Conservation (phyloP, 2,113 vertebrate genomes). For the Sebastes schlegelii region DNA sequence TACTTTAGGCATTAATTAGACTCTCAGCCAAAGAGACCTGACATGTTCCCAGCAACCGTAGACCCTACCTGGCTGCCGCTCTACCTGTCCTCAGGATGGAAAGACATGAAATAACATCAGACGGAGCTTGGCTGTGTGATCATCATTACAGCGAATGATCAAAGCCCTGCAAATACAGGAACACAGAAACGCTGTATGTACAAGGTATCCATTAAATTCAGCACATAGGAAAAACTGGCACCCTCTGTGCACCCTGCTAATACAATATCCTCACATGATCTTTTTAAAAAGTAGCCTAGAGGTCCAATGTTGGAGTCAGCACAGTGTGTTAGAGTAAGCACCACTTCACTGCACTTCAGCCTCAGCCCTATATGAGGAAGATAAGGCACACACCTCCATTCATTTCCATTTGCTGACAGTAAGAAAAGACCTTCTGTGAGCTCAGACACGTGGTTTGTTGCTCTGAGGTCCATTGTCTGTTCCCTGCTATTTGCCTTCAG, state of each 20-base stretch:
- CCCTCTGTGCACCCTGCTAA: constrained; percentile 1
- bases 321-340: not conserved
- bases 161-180: constrained; percentile 40
- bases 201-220: constrained; percentile 27
- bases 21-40: not conserved
- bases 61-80: constrained; percentile 17
- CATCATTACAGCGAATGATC: constrained; percentile 32
- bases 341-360: not conserved
- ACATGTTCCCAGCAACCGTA: constrained; percentile 2
- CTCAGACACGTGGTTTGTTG: not conserved
- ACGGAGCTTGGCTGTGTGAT: constrained; percentile 34
- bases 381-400: constrained; percentile 8
- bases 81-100: constrained; percentile 13
- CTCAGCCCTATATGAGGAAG: not conserved
- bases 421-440: not conserved
- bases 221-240: not conserved
- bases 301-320: not conserved
- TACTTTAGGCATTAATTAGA: no score
- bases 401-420: not conserved
- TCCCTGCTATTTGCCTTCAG: not conserved
- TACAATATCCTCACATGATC: not conserved
- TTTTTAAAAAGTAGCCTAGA: not conserved
- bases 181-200: constrained; percentile 31
- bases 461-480: not conserved
- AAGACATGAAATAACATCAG: constrained; percentile 38